Conservation (phyloP, 2,113 vertebrate genomes). For the Cathartes aura region DNA sequence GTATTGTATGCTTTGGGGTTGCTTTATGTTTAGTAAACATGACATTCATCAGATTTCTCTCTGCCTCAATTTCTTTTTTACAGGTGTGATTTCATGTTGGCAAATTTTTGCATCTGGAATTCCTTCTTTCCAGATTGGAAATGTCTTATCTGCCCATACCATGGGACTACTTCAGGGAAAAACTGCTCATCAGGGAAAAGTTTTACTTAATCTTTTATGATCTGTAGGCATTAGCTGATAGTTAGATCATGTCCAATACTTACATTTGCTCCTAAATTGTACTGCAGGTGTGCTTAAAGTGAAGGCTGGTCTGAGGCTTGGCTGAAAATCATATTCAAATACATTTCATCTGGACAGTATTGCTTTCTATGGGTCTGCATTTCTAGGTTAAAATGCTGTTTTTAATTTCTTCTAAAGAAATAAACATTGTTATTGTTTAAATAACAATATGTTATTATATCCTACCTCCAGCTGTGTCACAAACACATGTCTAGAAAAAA, state of each 20-base stretch:
- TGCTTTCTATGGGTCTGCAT: not conserved
- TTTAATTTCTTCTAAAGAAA: not conserved
- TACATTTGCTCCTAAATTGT: not conserved
- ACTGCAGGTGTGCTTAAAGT: not conserved
- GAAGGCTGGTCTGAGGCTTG: not conserved
- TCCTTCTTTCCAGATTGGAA: not conserved
- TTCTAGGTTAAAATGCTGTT: not conserved
- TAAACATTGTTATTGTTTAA: not conserved
- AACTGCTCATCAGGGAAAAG: not conserved
- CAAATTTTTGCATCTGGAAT: not conserved
- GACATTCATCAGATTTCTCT: not conserved
- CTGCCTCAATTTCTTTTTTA: not conserved
- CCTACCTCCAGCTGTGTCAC: not conserved
- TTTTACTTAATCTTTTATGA: not conserved
- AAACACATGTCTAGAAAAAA: not conserved
- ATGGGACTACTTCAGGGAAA: not conserved
- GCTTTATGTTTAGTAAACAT: not conserved
- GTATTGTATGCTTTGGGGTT: not conserved
- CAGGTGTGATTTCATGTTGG: not conserved
- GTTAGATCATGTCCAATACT: not conserved
- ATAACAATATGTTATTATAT: not conserved
- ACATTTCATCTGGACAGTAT: not conserved
- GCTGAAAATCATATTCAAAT: not conserved
- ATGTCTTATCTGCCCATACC: not conserved
- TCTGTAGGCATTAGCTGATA: not conserved